A percentile compares a stretch with the other conserved stretches of the same genome.
phyloP scores from a whole-genome alignment of 2,888 invertebrate genomes.

The Platerodrilus igneus region DNA sequence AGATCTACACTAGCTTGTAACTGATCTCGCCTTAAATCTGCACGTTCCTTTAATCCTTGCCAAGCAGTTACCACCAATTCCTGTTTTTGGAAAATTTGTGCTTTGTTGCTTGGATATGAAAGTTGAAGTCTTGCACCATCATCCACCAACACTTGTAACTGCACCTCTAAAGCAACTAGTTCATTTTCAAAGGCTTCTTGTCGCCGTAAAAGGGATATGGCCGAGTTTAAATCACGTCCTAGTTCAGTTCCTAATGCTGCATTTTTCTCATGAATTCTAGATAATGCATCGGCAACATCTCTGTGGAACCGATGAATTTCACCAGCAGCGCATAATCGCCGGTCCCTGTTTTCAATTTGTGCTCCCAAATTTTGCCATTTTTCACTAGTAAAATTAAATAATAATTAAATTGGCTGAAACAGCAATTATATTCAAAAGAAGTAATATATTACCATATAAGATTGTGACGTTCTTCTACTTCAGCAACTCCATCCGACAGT shows the following conservation, averaged over 20 bases:
- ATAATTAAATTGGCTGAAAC: not conserved
- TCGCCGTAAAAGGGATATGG: conserved; percentile 72
- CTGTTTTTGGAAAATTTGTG: conserved; percentile 84
- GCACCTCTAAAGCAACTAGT: conserved; percentile 85
- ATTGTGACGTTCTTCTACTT: conserved; percentile 51
- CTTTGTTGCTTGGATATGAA: conserved; percentile 86
- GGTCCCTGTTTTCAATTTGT: conserved; percentile 79
- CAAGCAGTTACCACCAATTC: conserved; percentile 81
- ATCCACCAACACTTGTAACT: conserved; percentile 84
- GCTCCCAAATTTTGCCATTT: conserved; percentile 86
- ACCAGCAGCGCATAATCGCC: conserved; percentile 86
- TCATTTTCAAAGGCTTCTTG: conserved; percentile 95
- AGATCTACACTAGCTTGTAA: conserved; percentile 83
- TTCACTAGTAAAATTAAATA: conserved; percentile 49
- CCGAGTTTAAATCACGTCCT: conserved; percentile 81
- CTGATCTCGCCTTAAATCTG: conserved; percentile 73
- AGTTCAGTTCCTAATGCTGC: conserved; percentile 75
- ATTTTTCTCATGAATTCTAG: conserved; percentile 85
- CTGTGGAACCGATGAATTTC: conserved; percentile 97
- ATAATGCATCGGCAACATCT: conserved; percentile 86
- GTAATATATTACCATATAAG: conserved; percentile 52
- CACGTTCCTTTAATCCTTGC: conserved; percentile 74
- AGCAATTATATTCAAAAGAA: too few relatives aligned
- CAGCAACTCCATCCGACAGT: conserved; percentile 48
- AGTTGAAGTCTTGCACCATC: conserved; percentile 85